Evolutionary conservation across 2,797 vertebrate genomes (phyloP).

Genomic region (Sebastes kiyomatsui): DNA sequence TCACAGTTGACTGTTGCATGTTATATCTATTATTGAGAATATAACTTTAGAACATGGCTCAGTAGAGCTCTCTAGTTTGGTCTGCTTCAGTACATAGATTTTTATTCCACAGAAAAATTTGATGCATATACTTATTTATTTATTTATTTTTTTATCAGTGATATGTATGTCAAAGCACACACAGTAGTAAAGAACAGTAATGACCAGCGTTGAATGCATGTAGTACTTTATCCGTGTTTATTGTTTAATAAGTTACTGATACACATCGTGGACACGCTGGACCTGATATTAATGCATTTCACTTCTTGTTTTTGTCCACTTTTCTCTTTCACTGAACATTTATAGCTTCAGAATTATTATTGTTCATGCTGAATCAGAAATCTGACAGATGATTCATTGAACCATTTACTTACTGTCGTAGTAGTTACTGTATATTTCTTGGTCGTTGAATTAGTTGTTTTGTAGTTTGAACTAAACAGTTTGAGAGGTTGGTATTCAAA

Average conservation of each 20-base stretch:
- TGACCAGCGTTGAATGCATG: not conserved
- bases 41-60: no score
- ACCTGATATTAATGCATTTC: no score
- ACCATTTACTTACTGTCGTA: not conserved
- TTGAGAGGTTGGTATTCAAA: not conserved
- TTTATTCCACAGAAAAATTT: not conserved
- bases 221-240: not conserved
- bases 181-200: not conserved
- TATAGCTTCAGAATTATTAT: not conserved
- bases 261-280: not conserved
- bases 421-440: not conserved
- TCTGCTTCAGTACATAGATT: no score
- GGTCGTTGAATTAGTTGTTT: not conserved
- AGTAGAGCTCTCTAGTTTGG: no score
- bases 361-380: not conserved
- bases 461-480: not conserved
- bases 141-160: not conserved
- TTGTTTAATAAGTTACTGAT: not conserved
- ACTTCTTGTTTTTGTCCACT: not conserved
- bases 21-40: not conserved
- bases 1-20: not conserved
- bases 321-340: not conserved
- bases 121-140: not conserved
- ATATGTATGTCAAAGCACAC: not conserved
- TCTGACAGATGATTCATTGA: not conserved